phyloP scores from a whole-genome alignment of 2,888 invertebrate genomes.

The Thumatha senex region DNA sequence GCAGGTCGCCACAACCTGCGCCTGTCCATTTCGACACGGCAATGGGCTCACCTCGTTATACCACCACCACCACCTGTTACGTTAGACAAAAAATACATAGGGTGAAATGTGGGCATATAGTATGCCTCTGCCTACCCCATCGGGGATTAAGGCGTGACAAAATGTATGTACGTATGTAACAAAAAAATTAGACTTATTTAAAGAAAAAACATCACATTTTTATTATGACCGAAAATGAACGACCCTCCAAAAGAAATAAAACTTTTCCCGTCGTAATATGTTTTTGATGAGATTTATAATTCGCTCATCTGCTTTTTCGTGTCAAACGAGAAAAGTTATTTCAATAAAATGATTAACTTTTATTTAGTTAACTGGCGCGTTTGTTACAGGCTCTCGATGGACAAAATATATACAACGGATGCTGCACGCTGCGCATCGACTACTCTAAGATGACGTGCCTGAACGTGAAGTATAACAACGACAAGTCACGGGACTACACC shows the following conservation, averaged over 20 bases:
- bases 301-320: slow-evolving; percentile 38
- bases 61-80: too few species aligned
- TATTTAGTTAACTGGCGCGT: slow-evolving; percentile 34
- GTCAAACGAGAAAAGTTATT: slow-evolving; percentile 50
- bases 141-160: too few species aligned
- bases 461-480: slow-evolving; percentile 99
- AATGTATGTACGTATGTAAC: too few species aligned
- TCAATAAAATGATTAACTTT: slow-evolving; percentile 30
- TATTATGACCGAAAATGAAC: slow-evolving; percentile 37
- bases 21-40: too few species aligned
- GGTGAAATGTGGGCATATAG: too few species aligned
- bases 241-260: slow-evolving; percentile 42
- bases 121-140: too few species aligned
- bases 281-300: slow-evolving; percentile 50
- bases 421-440: slow-evolving; percentile 99
- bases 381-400: slow-evolving; percentile 93
- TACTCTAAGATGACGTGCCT: slow-evolving; percentile 99
- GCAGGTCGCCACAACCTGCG: too few species aligned
- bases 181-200: slow-evolving; percentile 24
- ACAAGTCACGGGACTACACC: slow-evolving; percentile 99
- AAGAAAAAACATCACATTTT: slow-evolving; percentile 36
- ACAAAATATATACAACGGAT: slow-evolving; percentile 99
- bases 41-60: too few species aligned
- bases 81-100: too few species aligned
- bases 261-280: slow-evolving; percentile 42